Conservation (phyloP, 2,888 invertebrate species). For the Epinotia demarniana region DNA sequence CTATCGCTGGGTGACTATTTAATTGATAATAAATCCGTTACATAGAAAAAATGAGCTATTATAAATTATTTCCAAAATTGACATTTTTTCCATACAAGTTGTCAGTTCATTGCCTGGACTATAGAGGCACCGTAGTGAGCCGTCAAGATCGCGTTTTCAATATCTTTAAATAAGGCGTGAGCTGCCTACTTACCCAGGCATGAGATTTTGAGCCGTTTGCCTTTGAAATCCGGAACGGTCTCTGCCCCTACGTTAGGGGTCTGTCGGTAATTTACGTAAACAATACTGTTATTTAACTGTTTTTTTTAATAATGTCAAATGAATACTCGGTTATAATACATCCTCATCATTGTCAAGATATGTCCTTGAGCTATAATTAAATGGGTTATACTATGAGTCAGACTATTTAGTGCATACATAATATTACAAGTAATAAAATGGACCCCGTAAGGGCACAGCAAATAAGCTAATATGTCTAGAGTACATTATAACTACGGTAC, state of each 20-base stretch:
- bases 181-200: conserved; percentile 66
- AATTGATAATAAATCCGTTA: no score
- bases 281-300: neutral
- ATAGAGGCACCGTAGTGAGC: neutral
- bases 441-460: neutral
- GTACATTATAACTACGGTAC: no score
- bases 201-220: conserved; percentile 62
- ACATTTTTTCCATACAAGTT: no score
- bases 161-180: conserved; percentile 47
- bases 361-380: neutral
- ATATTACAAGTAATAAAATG: no score
- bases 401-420: no score
- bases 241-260: conserved; percentile 34
- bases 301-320: neutral
- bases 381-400: neutral
- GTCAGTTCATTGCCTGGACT: no score
- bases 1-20: no score
- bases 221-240: conserved; percentile 43
- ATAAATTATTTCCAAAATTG: no score
- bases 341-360: neutral
- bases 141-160: conserved; percentile 38
- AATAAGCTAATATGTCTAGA: no score
- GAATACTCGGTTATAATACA: neutral
- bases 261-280: conserved; percentile 19
- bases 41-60: no score